Evolutionary conservation across 1,140 invertebrate genomes (phyloP).

Genomic region (Drosophila prosaltans): DNA sequence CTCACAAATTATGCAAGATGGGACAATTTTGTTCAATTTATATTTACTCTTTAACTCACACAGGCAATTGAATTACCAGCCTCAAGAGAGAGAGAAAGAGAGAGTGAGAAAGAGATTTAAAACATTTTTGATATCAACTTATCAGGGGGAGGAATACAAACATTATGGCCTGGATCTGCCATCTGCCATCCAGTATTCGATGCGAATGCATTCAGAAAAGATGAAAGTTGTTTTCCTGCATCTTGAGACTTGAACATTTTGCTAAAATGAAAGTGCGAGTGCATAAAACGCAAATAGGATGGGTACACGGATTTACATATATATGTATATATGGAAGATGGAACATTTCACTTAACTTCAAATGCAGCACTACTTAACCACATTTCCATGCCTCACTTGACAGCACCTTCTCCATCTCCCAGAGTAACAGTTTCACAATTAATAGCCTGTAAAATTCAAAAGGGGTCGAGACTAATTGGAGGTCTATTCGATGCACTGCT

Average conservation of each 20-base stretch:
- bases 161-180: conserved; percentile 6
- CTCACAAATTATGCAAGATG: conserved; percentile 55
- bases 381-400: conserved; percentile 58
- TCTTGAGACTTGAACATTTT: conserved; percentile 9
- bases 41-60: conserved; percentile 34
- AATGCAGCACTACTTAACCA: conserved; percentile 41
- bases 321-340: neutral
- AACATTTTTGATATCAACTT: conserved; percentile 36
- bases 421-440: conserved; percentile 42
- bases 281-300: conserved; percentile 1
- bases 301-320: neutral
- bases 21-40: conserved; percentile 45
- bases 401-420: conserved; percentile 8
- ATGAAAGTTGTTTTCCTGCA: conserved; percentile 8
- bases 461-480: conserved; percentile 7
- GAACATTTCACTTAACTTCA: conserved; percentile 50
- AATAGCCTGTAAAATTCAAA: conserved; percentile 33
- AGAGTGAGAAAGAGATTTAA: conserved; percentile 3
- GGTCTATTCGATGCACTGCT: conserved; percentile 32
- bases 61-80: conserved; percentile 34
- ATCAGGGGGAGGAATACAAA: neutral
- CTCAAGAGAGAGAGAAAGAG: conserved; percentile 33
- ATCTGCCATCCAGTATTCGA: neutral
- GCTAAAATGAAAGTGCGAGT: conserved; percentile 70
- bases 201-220: neutral